phyloP scores from a whole-genome alignment of 2,888 invertebrate species.

The Lithophane socia region DNA sequence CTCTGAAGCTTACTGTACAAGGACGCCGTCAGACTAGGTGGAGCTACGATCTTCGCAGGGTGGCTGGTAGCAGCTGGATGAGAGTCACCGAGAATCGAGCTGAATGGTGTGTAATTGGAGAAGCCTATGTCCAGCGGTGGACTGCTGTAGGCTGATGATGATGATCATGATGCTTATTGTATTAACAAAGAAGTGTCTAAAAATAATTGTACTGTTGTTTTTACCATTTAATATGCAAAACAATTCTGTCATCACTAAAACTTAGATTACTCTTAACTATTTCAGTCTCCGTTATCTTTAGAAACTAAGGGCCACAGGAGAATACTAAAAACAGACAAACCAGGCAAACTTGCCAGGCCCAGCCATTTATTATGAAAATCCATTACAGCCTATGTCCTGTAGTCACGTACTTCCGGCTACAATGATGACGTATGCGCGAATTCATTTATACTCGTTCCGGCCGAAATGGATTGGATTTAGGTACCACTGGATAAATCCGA shows the following conservation, averaged over 20 bases:
- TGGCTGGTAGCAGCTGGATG: no score
- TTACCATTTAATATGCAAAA: no score
- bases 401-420: slow-evolving; percentile 38
- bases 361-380: slow-evolving; percentile 52
- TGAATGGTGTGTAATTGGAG: no score
- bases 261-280: background rate
- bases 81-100: no score
- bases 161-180: no score
- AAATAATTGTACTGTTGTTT: no score
- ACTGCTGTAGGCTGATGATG: no score
- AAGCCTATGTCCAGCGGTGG: no score
- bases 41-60: no score
- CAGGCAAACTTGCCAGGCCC: slow-evolving; percentile 4
- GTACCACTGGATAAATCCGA: slow-evolving; percentile 10
- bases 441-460: slow-evolving; percentile 42
- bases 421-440: slow-evolving; percentile 47
- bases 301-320: background rate
- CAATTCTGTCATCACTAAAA: background rate
- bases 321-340: slow-evolving; percentile 7
- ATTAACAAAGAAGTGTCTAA: no score
- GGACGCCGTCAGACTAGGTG: no score
- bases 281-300: background rate
- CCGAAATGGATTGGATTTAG: slow-evolving; percentile 24
- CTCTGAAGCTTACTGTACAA: no score
- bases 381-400: slow-evolving; percentile 48